Conservation (phyloP, 2,888 invertebrate genomes). For the Drosophila putrida region DNA sequence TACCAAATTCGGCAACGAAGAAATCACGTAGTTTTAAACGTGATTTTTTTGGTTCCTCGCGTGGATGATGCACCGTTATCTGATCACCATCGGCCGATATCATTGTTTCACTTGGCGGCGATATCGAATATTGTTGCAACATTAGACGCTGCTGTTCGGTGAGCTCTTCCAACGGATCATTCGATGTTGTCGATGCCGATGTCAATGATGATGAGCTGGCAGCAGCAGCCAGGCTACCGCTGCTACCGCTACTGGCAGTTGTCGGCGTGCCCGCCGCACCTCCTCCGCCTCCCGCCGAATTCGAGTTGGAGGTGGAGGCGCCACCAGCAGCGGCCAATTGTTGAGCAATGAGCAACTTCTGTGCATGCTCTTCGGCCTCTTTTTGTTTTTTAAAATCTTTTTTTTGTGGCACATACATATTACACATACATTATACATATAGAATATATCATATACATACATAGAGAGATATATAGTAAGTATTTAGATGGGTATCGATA, state of each 20-base stretch:
- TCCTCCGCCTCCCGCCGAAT: slow-evolving; percentile 36
- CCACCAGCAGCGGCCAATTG: slow-evolving; percentile 71
- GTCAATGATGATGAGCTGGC: slow-evolving; percentile 14
- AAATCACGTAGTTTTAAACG: slow-evolving; percentile 94
- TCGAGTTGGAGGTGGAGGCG: slow-evolving; percentile 33
- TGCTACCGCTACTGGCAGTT: slow-evolving; percentile 30
- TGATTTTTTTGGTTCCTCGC: slow-evolving; percentile 91
- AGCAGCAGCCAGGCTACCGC: slow-evolving; percentile 27
- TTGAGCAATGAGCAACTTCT: slow-evolving; percentile 83
- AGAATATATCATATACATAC: slow-evolving; percentile 8
- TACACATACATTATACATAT: slow-evolving; percentile 16
- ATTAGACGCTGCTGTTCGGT: slow-evolving; percentile 83
- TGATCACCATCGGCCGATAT: slow-evolving; percentile 85
- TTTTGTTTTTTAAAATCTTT: slow-evolving; percentile 84
- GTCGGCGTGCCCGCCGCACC: slow-evolving; percentile 8
- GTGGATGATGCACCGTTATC: slow-evolving; percentile 87
- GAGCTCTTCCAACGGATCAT: slow-evolving; percentile 74
- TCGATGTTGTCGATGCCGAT: slow-evolving; percentile 6
- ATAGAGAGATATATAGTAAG: background rate
- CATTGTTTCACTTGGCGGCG: slow-evolving; percentile 83
- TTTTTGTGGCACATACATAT: slow-evolving; percentile 25
- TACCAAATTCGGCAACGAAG: slow-evolving; percentile 93
- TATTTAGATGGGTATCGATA: no score
- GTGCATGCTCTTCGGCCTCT: slow-evolving; percentile 84
- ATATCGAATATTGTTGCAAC: slow-evolving; percentile 80